Evolutionary conservation across 2,797 vertebrate species (phyloP).

Genomic region (Mormyrops attenuatus): DNA sequence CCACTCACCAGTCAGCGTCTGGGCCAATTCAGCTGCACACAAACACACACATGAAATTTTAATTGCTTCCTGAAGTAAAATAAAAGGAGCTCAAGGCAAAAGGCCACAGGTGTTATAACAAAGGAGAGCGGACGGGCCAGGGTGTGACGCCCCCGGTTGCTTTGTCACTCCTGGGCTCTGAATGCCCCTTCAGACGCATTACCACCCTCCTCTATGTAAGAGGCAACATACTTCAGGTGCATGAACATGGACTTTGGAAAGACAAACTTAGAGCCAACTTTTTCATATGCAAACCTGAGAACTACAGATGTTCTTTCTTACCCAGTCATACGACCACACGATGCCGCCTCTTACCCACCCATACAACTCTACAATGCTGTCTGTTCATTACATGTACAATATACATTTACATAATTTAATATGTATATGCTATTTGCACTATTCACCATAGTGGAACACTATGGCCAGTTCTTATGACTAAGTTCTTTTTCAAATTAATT

Average conservation of each 20-base stretch:
- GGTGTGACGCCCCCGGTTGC: neutral
- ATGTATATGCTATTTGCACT: neutral
- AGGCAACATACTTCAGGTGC: neutral
- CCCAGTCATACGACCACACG: neutral
- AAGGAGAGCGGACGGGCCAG: neutral
- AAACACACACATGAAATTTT: conserved; percentile 41
- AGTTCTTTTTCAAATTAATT: neutral
- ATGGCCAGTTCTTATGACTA: neutral
- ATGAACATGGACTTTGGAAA: neutral
- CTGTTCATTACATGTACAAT: neutral
- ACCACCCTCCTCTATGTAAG: neutral
- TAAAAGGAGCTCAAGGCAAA: conserved; percentile 15
- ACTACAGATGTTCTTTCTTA: neutral
- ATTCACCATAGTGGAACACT: neutral
- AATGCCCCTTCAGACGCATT: neutral
- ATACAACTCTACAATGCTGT: neutral
- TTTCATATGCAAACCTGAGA: neutral
- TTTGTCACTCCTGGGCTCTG: neutral
- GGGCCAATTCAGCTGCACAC: conserved; percentile 20
- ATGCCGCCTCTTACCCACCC: neutral
- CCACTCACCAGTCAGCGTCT: conserved; percentile 19
- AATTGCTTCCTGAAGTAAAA: conserved; percentile 43
- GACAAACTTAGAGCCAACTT: neutral
- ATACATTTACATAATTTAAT: neutral
- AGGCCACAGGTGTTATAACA: conserved; percentile 18